These are phyloP conservation scores for Mythimna lalbum DNA, from an alignment of 2,888 invertebrate species.

Conservation along the genomic window DNA sequence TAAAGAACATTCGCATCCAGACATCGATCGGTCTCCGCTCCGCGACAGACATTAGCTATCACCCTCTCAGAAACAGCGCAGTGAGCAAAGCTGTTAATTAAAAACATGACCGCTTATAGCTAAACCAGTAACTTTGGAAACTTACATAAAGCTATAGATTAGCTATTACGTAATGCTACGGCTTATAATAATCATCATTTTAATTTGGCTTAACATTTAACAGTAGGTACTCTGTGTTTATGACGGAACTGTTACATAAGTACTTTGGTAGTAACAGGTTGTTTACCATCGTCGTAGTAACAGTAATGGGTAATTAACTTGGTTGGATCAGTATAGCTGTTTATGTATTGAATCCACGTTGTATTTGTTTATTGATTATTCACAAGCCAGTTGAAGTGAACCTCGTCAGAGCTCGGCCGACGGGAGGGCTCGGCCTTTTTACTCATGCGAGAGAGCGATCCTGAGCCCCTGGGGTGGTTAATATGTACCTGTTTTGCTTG, in stretches of 20 bases:
- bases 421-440: conserved; percentile 4
- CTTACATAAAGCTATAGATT: neutral
- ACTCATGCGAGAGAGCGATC: conserved; percentile 40
- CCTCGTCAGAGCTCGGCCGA: conserved; percentile 22
- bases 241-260: conserved; percentile 28
- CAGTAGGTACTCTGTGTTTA: conserved; percentile 20
- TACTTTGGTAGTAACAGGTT: conserved; percentile 14
- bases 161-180: conserved; percentile 21
- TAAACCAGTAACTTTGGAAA: conserved; percentile 11
- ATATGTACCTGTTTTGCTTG: conserved; percentile 21
- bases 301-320: conserved; percentile 29
- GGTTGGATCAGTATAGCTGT: conserved; percentile 2
- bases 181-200: conserved; percentile 13
- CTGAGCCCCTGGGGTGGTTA: conserved; percentile 16
- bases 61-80: conserved; percentile 28
- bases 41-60: conserved; percentile 41
- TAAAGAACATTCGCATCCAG: conserved; percentile 42
- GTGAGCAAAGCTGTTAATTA: conserved; percentile 11
- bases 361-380: conserved; percentile 42
- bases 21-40: conserved; percentile 49
- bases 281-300: conserved; percentile 9
- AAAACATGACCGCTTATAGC: conserved; percentile 1
- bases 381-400: conserved; percentile 28
- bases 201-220: conserved; percentile 4
- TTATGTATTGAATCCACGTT: conserved; percentile 22